Base-by-base conservation (phyloP, 2,797 vertebrate genomes). In the Artibeus jamaicensis region DNA sequence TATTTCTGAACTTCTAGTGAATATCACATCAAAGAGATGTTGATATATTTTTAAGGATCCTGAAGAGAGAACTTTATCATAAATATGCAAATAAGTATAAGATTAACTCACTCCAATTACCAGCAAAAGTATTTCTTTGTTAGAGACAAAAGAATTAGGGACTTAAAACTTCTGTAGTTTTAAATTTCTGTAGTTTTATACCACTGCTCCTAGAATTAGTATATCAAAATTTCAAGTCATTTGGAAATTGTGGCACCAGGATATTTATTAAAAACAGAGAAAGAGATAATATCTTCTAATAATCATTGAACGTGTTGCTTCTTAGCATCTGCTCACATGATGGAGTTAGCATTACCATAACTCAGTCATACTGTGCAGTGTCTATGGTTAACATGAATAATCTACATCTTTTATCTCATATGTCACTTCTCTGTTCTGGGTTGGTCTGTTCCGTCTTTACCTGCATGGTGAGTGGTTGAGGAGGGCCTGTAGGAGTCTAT, bases 1-100 rank as follows among this genome's bases (percentile, higher is more conserved):
- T 97, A 9, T 93, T 76, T 97, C 74, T 97, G 24, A 87, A 82
- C 94, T 97, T 97, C 89, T 79, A 97, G 37, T 95, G 22, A 90
- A 7, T 55, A 92, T 97, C 76, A 96, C 19, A 94, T 24, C 50
- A 92, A 95, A 0, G 50, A 78, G 21, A 89, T 93, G 26, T 34
- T 55, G 46, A 53, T 86, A 79, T 29, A 76, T 57, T 96, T 86
- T 82, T 94, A 88, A 97, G 94, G 19, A 89, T 44, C 39, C 78
- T 91, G 11, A 93, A 65, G 24, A 88, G 32, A 9, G 7, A 76
- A 12, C 67, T 89, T 71, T 77, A 65, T 95, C 50, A 74, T 83
- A 9, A 87, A 92, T 44, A 0, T 82, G 1, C 70, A 3, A 76
- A 42, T 11, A 86, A 42, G 32, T 82, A 32, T 39, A 91, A 90